Base-by-base conservation (phyloP, 2,888 invertebrate genomes). In the Chouioia cunea region DNA sequence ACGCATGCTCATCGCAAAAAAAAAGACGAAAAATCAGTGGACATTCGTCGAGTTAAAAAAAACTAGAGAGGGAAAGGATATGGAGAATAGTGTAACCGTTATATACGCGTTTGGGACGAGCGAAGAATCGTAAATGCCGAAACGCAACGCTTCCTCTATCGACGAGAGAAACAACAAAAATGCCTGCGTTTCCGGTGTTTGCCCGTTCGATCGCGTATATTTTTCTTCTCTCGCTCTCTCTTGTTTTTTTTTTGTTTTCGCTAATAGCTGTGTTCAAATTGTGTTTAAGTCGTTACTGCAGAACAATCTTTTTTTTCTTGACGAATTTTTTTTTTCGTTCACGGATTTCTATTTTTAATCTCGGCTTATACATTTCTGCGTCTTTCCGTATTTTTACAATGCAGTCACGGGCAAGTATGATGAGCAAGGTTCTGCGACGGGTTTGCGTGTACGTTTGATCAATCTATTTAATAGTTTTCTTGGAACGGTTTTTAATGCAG, bases 21-120 rank as follows among this genome's bases (percentile, higher is more conserved):
- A 59, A n/a, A n/a, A n/a, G n/a, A n/a, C n/a, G n/a, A n/a, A n/a
- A 65, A 70, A 66, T 64, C 47, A 69, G 20, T n/a, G 58, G 56
- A 20, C 50, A 63, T 68, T 52, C 56, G 54, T 16, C 43, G 53
- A 44, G 22, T 22, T 10, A 15, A 58, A 59, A 66, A 2, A 62
- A 20, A 48, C 22, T 22, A 23, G 4, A 16, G 44, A 57, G 15
- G 47, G 16, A 67, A 22, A 68, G 43, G 36, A 36, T 36, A 22
- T 20, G 52, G 46, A 22, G 47, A 58, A 65, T 56, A 20, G 18
- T 3, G 1, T 43, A 20, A 14, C 60, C 65, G 54, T 70, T 65
- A 70, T 60, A 27, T 53, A 14, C 18, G 53, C 16, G 44, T 43
- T 0, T 16, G n/a, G 27, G 14, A 69, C 58, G 18, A 46, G 47